Percentiles rank a stretch among this genome's conserved stretches.
Conservation (phyloP, 2,113 vertebrate species). For the Zosterops borbonicus region DNA sequence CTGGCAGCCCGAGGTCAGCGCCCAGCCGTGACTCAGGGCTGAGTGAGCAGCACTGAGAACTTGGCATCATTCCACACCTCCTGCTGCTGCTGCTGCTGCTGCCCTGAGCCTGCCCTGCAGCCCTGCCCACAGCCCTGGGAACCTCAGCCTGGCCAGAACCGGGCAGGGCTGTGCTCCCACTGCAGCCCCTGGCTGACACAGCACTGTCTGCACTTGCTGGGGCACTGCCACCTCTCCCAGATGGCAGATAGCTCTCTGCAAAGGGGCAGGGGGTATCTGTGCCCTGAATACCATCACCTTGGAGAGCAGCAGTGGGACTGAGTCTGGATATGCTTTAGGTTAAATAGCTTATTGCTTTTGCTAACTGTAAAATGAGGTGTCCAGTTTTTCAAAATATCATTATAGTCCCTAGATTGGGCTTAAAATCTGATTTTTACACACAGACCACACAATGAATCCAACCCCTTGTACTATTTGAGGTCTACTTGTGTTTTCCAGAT, state of each 20-base stretch:
- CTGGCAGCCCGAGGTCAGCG: background rate
- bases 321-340: background rate
- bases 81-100: background rate
- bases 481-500: background rate
- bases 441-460: background rate
- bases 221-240: background rate
- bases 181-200: background rate
- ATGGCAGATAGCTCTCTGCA: background rate
- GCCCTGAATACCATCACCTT: background rate
- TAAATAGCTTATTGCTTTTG: background rate
- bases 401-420: background rate
- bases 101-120: background rate
- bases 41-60: background rate
- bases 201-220: background rate
- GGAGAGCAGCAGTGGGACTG: background rate
- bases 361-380: background rate
- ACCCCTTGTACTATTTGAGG: background rate
- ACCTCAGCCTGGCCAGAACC: background rate
- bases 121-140: background rate
- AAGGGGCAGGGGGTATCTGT: background rate
- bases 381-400: background rate
- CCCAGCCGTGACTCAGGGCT: background rate
- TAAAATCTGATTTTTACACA: background rate
- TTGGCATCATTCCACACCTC: background rate
- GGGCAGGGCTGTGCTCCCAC: background rate